Conservation (phyloP, 2,113 vertebrate genomes). For the Cavia porcellus region DNA sequence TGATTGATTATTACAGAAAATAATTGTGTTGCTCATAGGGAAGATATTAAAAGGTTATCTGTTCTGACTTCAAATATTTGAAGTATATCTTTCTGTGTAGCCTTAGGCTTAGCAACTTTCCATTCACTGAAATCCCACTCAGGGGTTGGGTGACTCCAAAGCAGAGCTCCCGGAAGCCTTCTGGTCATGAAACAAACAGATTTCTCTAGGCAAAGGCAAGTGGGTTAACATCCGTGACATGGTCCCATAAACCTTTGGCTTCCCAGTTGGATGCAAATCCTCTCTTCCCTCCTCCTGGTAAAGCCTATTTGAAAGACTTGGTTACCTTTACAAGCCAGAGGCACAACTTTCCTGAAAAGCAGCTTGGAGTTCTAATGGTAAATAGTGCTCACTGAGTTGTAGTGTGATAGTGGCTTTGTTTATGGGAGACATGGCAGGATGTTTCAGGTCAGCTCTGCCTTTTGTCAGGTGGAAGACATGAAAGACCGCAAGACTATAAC, state of each 20-base stretch:
- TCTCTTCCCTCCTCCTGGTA: neutral
- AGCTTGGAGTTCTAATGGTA: neutral
- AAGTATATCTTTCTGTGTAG: neutral
- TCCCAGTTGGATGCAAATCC: neutral
- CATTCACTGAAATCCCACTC: neutral
- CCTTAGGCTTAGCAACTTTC: neutral
- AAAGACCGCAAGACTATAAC: slow-evolving; percentile 47
- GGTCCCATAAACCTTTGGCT: neutral
- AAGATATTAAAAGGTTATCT: neutral
- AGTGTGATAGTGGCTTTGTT: slow-evolving; percentile 58
- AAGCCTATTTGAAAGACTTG: slow-evolving; percentile 8
- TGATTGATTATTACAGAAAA: neutral
- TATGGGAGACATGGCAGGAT: slow-evolving; percentile 16
- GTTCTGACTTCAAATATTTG: neutral
- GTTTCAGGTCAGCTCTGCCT: slow-evolving; percentile 16
- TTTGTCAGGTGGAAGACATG: slow-evolving; percentile 50
- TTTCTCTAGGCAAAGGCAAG: neutral
- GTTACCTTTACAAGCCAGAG: neutral
- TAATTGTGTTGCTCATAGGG: neutral
- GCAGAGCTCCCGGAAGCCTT: neutral
- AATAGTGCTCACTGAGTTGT: slow-evolving; percentile 30
- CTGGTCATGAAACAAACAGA: neutral
- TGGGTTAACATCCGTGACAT: neutral
- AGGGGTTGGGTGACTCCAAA: neutral
- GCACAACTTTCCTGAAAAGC: neutral